Conservation (phyloP, 2,113 vertebrate genomes). For the Notothenia coriiceps region DNA sequence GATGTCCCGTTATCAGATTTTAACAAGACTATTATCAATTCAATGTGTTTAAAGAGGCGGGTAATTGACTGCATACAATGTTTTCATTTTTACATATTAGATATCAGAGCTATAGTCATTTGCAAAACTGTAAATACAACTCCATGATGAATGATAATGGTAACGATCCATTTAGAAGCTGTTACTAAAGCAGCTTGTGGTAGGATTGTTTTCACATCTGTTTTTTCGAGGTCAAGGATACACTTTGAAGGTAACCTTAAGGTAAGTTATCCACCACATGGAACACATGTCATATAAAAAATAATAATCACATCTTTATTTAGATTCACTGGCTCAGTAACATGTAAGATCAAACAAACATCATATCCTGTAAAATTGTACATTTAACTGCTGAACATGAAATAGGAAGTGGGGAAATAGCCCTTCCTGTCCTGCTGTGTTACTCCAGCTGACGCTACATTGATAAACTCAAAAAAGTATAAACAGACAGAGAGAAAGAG, state of each 20-base stretch:
- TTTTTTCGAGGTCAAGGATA: not conserved
- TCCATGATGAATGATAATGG: not conserved
- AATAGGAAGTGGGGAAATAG: conserved; percentile 59
- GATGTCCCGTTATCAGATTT: too few relatives aligned
- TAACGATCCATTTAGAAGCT: not conserved
- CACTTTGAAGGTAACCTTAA: not conserved
- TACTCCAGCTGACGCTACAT: conserved; percentile 46
- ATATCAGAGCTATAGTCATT: not conserved
- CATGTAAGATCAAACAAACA: conserved; percentile 50
- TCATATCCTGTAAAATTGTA: conserved; percentile 47
- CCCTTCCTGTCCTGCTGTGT: conserved; percentile 62
- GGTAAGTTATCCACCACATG: not conserved
- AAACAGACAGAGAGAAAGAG: conserved; percentile 28
- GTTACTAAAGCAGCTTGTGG: not conserved
- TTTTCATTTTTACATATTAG: too few relatives aligned
- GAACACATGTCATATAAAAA: not conserved
- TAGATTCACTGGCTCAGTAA: conserved; percentile 22
- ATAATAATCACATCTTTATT: conserved; percentile 27
- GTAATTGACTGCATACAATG: too few relatives aligned
- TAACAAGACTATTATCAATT: too few relatives aligned
- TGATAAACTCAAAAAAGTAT: conserved; percentile 43
- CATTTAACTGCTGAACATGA: conserved; percentile 31
- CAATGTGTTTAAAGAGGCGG: too few relatives aligned
- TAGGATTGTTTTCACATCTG: not conserved
- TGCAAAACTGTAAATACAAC: not conserved